Evolutionary conservation across 2,797 vertebrate genomes (phyloP).

Genomic region (Gallinago solitaria): DNA sequence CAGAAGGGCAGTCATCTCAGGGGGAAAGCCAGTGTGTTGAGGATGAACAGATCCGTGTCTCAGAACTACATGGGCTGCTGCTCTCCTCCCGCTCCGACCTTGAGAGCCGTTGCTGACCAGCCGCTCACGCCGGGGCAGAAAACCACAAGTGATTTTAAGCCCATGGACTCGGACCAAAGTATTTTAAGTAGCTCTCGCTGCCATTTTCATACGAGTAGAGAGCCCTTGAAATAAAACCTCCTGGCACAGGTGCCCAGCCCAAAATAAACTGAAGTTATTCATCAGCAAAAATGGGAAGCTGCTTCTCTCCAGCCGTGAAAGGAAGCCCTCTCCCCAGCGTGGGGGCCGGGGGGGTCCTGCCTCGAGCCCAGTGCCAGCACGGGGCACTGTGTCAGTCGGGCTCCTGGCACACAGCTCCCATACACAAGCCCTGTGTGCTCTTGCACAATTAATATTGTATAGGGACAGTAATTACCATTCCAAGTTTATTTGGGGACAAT

Average conservation of each 20-base stretch:
- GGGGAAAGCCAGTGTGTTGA: background rate
- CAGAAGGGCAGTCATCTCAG: background rate
- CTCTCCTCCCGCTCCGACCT: background rate
- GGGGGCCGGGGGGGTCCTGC: background rate
- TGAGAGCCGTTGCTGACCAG: background rate
- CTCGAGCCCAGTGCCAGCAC: background rate
- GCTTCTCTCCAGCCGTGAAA: background rate
- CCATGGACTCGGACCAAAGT: background rate
- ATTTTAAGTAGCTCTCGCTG: slow-evolving; percentile 47
- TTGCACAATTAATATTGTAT: background rate
- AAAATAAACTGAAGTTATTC: background rate
- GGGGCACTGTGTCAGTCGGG: background rate
- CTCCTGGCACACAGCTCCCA: background rate
- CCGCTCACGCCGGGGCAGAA: background rate
- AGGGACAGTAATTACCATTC: background rate
- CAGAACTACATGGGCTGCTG: background rate
- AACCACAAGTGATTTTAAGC: background rate
- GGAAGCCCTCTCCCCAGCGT: background rate
- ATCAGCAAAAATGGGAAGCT: background rate
- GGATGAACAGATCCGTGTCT: background rate
- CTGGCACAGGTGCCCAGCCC: background rate
- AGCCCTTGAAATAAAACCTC: slow-evolving; percentile 32
- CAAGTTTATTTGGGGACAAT: background rate
- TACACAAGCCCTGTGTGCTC: background rate
- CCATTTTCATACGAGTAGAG: background rate